Percentiles rank a stretch among this genome's conserved stretches.
These are phyloP conservation scores for Emydocephalus ijimae DNA, from an alignment of 2,113 vertebrate genomes.

Conservation along the genomic window DNA sequence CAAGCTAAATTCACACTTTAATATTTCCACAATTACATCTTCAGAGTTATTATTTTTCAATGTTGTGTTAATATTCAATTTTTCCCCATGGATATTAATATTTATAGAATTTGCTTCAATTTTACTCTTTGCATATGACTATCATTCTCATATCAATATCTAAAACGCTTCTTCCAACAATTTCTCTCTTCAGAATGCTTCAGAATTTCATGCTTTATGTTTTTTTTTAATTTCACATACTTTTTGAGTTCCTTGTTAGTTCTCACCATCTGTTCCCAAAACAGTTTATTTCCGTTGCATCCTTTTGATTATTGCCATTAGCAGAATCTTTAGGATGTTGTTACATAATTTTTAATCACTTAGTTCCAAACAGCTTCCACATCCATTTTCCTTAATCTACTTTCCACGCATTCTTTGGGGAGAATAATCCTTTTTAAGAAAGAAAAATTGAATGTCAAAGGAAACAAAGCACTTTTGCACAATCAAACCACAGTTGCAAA, in stretches of 20 bases:
- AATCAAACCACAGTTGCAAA: neutral
- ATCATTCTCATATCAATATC: neutral
- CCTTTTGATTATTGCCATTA: neutral
- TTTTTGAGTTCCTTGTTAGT: neutral
- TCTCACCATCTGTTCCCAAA: neutral
- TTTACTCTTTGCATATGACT: neutral
- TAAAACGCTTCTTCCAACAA: neutral
- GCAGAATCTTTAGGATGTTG: neutral
- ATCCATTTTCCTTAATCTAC: neutral
- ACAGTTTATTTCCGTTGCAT: neutral
- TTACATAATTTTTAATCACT: neutral
- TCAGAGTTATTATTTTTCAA: neutral
- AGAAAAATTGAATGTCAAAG: constrained; percentile 13
- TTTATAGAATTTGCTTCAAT: neutral
- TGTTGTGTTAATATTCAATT: neutral
- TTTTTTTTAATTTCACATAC: neutral
- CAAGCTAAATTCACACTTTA: neutral
- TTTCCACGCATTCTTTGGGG: neutral
- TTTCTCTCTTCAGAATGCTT: neutral
- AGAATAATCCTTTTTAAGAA: neutral
- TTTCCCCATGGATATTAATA: neutral
- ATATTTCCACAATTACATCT: neutral
- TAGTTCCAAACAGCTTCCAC: neutral
- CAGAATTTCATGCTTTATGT: neutral
- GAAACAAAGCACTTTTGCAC: neutral